These are phyloP conservation scores for Thymelicus acteon DNA, from an alignment of 2,888 invertebrate genomes.

Conservation along the genomic window DNA sequence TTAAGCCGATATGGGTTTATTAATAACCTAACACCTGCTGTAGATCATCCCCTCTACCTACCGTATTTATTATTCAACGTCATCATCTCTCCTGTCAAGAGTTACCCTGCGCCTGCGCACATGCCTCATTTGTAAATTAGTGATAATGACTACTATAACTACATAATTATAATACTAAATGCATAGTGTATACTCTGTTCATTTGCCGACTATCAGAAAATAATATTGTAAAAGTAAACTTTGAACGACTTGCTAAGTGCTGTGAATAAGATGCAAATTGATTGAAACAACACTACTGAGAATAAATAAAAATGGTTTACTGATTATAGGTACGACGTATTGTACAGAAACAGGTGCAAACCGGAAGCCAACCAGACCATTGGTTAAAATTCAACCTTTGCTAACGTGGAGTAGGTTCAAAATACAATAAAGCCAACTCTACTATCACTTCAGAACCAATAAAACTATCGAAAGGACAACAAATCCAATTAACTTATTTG, in stretches of 20 bases:
- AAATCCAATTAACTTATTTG: background rate
- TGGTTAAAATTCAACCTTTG: background rate
- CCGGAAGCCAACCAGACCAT: background rate
- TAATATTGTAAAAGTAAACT: too few species aligned
- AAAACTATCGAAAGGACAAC: constrained; percentile 1
- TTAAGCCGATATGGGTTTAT: too few species aligned
- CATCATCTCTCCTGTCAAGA: too few species aligned
- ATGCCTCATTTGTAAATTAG: too few species aligned
- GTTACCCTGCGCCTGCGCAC: too few species aligned
- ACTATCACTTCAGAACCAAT: constrained; percentile 5
- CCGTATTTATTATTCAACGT: too few species aligned
- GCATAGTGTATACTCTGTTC: too few species aligned
- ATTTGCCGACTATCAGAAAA: too few species aligned
- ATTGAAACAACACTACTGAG: background rate
- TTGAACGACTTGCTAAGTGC: background rate
- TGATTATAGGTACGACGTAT: background rate
- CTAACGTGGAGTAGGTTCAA: background rate
- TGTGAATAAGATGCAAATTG: constrained; percentile 5
- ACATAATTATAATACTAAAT: too few species aligned
- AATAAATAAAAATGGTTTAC: constrained; percentile 2
- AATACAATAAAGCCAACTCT: background rate
- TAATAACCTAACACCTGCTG: too few species aligned
- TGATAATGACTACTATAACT: too few species aligned
- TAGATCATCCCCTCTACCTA: too few species aligned
- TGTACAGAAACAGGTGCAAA: background rate